Evolutionary conservation across 2,797 vertebrate species (phyloP).

Genomic region (Melanotaenia nigrans): DNA sequence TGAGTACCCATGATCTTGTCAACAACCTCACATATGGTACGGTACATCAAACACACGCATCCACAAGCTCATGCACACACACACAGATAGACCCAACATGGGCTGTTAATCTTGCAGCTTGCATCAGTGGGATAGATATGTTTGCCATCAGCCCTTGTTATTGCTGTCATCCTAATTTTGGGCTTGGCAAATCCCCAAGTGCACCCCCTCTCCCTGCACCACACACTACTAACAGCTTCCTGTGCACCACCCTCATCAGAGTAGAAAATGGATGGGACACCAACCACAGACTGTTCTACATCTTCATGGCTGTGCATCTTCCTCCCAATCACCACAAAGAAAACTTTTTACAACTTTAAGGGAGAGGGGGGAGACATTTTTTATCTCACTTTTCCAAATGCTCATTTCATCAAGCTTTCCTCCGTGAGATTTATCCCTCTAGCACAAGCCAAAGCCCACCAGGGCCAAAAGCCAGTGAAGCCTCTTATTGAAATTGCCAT

Average conservation of each 20-base stretch:
- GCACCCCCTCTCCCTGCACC: not conserved
- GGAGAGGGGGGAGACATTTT: slow-evolving; percentile 28
- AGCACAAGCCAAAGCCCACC: slow-evolving; percentile 66
- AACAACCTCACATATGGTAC: slow-evolving; percentile 51
- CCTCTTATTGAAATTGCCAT: slow-evolving; percentile 82
- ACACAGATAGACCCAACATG: slow-evolving; percentile 39
- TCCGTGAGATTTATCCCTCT: slow-evolving; percentile 75
- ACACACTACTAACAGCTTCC: slow-evolving; percentile 14
- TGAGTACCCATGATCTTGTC: slow-evolving; percentile 70
- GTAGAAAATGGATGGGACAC: slow-evolving; percentile 60
- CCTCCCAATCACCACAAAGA: slow-evolving; percentile 29
- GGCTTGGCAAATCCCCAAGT: slow-evolving; percentile 45
- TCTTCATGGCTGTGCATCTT: slow-evolving; percentile 13
- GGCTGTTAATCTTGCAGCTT: slow-evolving; percentile 59
- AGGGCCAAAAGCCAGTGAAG: slow-evolving; percentile 68
- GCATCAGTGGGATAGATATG: slow-evolving; percentile 66
- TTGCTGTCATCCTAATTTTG: slow-evolving; percentile 75
- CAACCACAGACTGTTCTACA: slow-evolving; percentile 27
- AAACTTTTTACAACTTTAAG: slow-evolving; percentile 43
- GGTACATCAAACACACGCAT: slow-evolving; percentile 50
- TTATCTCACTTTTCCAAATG: slow-evolving; percentile 78
- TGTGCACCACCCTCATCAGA: slow-evolving; percentile 38
- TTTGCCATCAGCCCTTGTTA: slow-evolving; percentile 63
- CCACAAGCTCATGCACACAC: slow-evolving; percentile 16
- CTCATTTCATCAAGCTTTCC: slow-evolving; percentile 68